Evolutionary conservation across 2,113 vertebrate species (phyloP), one percentile per base, ranked within the genome.

Genomic region (Indicator indicator): DNA sequence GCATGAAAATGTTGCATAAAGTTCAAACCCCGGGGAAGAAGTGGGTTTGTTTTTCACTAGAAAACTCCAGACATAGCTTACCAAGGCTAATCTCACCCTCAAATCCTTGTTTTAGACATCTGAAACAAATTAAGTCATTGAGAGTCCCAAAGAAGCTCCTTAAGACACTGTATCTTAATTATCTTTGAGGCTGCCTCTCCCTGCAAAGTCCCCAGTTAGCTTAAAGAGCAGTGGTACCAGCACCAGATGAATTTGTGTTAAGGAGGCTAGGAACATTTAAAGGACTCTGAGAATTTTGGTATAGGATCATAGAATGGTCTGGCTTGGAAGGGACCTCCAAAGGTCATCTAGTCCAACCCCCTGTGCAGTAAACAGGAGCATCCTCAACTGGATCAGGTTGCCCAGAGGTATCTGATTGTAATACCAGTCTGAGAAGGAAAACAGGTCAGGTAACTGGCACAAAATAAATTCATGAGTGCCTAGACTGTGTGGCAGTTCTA

Each of bases 31-130:
- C 0, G 0, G 19, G 75, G 73, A 77, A 77, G 27, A 2, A 1
- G 44, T 12, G 68, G 50, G 7, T 75, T 83, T 67, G 73, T 79
- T 69, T 96, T 94, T 91, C 84, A 90, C 90, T 68, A 54, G 55
- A 12, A 77, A 65, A 89, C 74, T 96, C 79, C 87, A 95, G 86
- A 86, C 20, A 11, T 1, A 26, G 93, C 55, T 84, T 67, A n/a
- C 71, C 67, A 76, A 84, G 67, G 81, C 23, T 11, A 2, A 6
- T 2, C 68, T 67, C 62, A 28, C 11, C 54, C 59, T 69, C 74
- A 38, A 16, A 54, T 2, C 33, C 52, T 56, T 18, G 12, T 30
- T 83, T 19, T 21, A 50, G 65, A 64, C 12, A 52, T 12, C n/a
- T 44, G 6, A 42, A 54, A 52, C 12, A 30, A 36, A n/a, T 30